phyloP scores from a whole-genome alignment of 1,140 invertebrate genomes.

The Trypoxylus dichotomus region DNA sequence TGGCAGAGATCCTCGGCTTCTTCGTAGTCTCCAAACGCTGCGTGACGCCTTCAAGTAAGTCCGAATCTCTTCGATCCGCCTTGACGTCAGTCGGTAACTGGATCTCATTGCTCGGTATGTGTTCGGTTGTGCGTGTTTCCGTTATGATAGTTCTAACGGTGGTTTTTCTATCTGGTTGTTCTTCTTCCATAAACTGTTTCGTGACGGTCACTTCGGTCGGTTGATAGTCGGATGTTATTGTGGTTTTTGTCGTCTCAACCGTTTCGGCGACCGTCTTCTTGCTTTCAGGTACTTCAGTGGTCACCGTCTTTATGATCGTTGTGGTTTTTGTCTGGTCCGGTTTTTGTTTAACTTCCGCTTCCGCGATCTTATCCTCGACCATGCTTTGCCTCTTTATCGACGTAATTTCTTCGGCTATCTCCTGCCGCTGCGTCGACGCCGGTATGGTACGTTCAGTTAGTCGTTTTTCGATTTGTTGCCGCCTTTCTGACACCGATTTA shows the following conservation, averaged over 20 bases:
- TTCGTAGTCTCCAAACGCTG: slow-evolving; percentile 51
- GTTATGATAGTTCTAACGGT: slow-evolving; percentile 34
- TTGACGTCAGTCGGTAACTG: slow-evolving; percentile 26
- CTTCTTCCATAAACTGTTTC: slow-evolving; percentile 32
- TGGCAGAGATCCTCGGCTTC: slow-evolving; percentile 40
- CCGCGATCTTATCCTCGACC: slow-evolving; percentile 61
- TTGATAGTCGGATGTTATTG: slow-evolving; percentile 37
- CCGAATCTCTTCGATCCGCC: slow-evolving; percentile 48
- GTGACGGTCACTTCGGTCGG: slow-evolving; percentile 28
- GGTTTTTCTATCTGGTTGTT: slow-evolving; percentile 35
- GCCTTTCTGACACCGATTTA: slow-evolving; percentile 67
- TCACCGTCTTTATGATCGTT: slow-evolving; percentile 35
- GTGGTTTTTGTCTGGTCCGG: slow-evolving; percentile 48
- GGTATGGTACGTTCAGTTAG: slow-evolving; percentile 67
- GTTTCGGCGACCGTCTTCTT: slow-evolving; percentile 40
- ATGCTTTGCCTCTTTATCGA: slow-evolving; percentile 69
- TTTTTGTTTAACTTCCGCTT: slow-evolving; percentile 59
- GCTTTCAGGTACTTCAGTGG: slow-evolving; percentile 31
- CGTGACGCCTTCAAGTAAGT: slow-evolving; percentile 54
- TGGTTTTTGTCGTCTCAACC: slow-evolving; percentile 43
- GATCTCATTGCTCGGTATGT: slow-evolving; percentile 14
- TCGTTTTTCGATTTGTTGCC: slow-evolving; percentile 70
- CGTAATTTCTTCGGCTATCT: slow-evolving; percentile 68
- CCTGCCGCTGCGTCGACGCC: slow-evolving; percentile 67
- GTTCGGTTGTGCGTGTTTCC: slow-evolving; percentile 39